Conservation (phyloP, 1,140 invertebrate species). For the Akabosia matsudoensis region DNA sequence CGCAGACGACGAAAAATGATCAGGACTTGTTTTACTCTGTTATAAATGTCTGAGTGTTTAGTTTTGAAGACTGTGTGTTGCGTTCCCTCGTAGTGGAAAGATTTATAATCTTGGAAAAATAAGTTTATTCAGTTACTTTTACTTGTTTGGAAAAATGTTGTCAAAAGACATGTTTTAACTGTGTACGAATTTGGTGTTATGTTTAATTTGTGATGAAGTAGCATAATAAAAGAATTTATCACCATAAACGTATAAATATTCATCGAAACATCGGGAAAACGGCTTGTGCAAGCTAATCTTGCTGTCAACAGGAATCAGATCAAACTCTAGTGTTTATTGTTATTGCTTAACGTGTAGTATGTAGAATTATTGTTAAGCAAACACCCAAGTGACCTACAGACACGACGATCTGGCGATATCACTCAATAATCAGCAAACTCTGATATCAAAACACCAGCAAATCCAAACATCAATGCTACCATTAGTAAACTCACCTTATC, state of each 20-base stretch:
- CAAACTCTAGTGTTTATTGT: background rate
- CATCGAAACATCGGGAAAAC: background rate
- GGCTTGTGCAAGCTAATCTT: background rate
- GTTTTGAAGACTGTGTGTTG: too few species aligned
- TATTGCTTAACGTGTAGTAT: conserved; percentile 1
- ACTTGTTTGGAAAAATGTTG: too few species aligned
- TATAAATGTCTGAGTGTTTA: too few species aligned
- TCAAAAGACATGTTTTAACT: too few species aligned
- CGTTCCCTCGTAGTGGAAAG: too few species aligned
- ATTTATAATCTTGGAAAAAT: too few species aligned
- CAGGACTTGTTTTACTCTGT: too few species aligned
- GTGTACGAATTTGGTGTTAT: background rate
- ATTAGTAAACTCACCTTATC: too few species aligned
- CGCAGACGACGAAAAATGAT: too few species aligned
- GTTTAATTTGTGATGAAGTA: background rate
- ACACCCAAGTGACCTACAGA: conserved; percentile 23
- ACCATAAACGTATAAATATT: conserved; percentile 3
- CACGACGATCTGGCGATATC: conserved; percentile 17
- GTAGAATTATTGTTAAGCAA: conserved; percentile 16
- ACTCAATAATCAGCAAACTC: background rate
- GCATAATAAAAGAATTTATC: background rate
- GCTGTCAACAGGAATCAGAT: conserved; percentile 18
- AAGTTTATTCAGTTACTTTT: too few species aligned
- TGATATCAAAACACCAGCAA: background rate
- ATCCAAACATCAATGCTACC: conserved; percentile 2